Evolutionary conservation across 2,797 vertebrate genomes (phyloP), one percentile per base, ranked within the genome.

Genomic region (Microctenopoma lineatum): DNA sequence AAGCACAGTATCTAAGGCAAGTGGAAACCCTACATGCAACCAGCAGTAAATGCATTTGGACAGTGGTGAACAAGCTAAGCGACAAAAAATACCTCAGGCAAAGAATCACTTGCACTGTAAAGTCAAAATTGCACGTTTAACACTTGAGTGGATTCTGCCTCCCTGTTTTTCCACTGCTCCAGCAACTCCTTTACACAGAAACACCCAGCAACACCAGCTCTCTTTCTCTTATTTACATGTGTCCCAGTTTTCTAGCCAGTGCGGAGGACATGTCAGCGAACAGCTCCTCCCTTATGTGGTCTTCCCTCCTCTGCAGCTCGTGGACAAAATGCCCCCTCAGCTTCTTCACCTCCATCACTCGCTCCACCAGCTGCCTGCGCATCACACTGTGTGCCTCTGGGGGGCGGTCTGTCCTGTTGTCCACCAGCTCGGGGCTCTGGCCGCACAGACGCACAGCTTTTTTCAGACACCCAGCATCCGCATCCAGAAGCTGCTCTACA

Each of bases 241-340:
- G 57, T 60, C 69, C 58, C 55, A 93, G 83, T 81, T 85, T 90
- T 50, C 16, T 32, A 7, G 85, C 73, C 66, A 94, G 76, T 25
- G 25, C 38, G 4, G 53, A 73, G 51, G 85, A 72, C 93, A 93
- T 92, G 75, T 91, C 80, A 42, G 63, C 32, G 0, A 93, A 81
- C 69, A 94, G 86, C 81, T 89, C 79, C 72, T 89, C 83, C 68
- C 81, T 87, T 15, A 84, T 38, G 8, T 11, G 9, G 2, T 92
- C 86, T 64, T 93, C 90, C 56, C 64, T 89, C 63, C 55, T 85
- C 73, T 92, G 91, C 62, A 93, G 80, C 82, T 92, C 86, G 2
- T 94, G 93, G 60, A 86, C 25, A 7, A 92, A 93, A 71, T 80
- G 76, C 10, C 87, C 91, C 54, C 51, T 75, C 47, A 70, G 51